phyloP scores from a whole-genome alignment of 2,113 vertebrate species.

The Corynorhinus townsendii region DNA sequence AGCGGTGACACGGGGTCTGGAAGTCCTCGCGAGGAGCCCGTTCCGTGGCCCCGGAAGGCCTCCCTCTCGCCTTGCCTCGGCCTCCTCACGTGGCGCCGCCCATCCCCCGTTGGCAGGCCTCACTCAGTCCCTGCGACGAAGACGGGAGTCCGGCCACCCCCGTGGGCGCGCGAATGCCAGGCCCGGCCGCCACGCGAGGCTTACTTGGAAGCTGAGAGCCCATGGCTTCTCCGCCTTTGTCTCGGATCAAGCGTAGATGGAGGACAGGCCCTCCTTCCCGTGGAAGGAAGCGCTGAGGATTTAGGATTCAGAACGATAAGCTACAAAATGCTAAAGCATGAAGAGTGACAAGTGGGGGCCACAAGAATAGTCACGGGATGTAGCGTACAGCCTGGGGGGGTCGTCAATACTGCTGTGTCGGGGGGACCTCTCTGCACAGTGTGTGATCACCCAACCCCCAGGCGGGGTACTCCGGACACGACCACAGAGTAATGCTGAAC shows the following conservation, averaged over 20 bases:
- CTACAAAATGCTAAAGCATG: background rate
- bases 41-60: background rate
- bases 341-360: background rate
- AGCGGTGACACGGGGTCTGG: background rate
- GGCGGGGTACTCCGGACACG: too few species aligned
- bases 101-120: background rate
- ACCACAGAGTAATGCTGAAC: too few species aligned
- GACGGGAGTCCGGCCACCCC: background rate
- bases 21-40: background rate
- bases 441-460: background rate
- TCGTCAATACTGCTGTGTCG: background rate
- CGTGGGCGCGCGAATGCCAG: background rate
- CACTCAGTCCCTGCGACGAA: background rate
- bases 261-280: constrained; percentile 7
- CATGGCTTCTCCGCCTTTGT: background rate
- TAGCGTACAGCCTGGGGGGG: background rate
- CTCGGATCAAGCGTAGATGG: background rate
- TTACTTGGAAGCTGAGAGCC: constrained; percentile 21
- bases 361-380: background rate
- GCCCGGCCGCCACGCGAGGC: background rate
- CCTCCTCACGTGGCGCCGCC: background rate
- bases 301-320: constrained; percentile 29
- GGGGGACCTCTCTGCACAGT: background rate
- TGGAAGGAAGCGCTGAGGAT: background rate
- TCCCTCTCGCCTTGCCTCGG: background rate